Evolutionary conservation across 2,797 vertebrate genomes (phyloP).

Genomic region (Sebastes oblongus): DNA sequence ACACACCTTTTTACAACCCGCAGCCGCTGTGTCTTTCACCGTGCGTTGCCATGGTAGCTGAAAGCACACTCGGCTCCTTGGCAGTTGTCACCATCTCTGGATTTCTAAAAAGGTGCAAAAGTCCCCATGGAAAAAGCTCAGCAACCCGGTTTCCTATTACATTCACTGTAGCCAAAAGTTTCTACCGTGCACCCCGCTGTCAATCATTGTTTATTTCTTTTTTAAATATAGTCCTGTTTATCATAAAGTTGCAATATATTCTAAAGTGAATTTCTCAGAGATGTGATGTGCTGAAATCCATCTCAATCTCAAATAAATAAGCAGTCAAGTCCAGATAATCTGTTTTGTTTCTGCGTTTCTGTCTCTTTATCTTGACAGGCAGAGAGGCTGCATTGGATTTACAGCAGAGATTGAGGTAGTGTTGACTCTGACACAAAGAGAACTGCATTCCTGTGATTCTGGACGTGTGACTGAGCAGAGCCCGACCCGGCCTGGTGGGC

Average conservation of each 20-base stretch:
- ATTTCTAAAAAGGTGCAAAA: slow-evolving; percentile 28
- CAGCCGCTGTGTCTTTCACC: slow-evolving; percentile 26
- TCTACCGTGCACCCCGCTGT: neutral
- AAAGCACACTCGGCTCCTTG: slow-evolving; percentile 46
- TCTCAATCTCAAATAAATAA: slow-evolving; percentile 2
- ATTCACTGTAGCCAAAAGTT: neutral
- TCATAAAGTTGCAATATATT: slow-evolving; percentile 6
- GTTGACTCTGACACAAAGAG: slow-evolving; percentile 41
- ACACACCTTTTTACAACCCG: neutral
- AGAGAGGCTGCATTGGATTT: slow-evolving; percentile 2
- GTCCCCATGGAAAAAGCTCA: slow-evolving; percentile 4
- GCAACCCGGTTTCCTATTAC: neutral
- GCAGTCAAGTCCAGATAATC: neutral
- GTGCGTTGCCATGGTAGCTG: slow-evolving; percentile 58
- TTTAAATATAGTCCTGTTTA: neutral
- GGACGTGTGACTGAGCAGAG: slow-evolving; percentile 9
- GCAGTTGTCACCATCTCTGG: slow-evolving; percentile 3
- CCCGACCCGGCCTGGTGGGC: slow-evolving; percentile 8
- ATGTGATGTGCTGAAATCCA: neutral
- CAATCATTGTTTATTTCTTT: neutral
- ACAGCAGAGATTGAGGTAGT: neutral
- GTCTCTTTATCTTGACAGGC: neutral
- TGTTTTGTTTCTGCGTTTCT: neutral
- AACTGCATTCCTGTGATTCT: slow-evolving; percentile 44
- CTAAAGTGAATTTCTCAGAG: neutral